Percentiles rank a stretch among this genome's conserved stretches.
These are phyloP conservation scores for Boloria euphrosyne DNA, from an alignment of 2,888 invertebrate species.

Conservation along the genomic window DNA sequence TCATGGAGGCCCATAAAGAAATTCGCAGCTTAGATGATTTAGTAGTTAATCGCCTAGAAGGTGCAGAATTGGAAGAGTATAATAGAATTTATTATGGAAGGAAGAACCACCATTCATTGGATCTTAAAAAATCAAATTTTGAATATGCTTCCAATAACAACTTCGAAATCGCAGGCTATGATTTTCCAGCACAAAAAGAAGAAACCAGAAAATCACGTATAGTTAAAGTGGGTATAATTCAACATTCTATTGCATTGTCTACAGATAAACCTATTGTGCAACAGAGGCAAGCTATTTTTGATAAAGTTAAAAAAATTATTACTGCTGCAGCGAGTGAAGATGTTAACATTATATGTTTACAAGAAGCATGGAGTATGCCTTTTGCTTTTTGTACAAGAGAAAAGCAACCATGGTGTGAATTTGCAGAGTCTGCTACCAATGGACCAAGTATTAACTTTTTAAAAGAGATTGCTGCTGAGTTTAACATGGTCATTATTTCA, in stretches of 20 bases:
- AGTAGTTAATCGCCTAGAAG: conserved; percentile 52
- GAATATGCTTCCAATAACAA: conserved; percentile 76
- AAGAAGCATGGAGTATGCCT: conserved; percentile 99
- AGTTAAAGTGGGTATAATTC: conserved; percentile 92
- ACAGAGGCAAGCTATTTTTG: conserved; percentile 90
- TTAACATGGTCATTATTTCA: conserved; percentile 97
- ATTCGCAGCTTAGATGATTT: conserved; percentile 64
- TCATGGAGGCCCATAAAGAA: conserved; percentile 57
- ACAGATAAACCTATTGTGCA: conserved; percentile 88
- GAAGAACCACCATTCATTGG: conserved; percentile 77
- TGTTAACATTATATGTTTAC: conserved; percentile 95
- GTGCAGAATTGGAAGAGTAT: conserved; percentile 83
- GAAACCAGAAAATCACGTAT: conserved; percentile 86
- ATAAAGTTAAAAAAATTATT: conserved; percentile 88
- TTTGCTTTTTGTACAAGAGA: conserved; percentile 99
- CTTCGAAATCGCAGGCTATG: conserved; percentile 90
- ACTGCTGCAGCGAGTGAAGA: conserved; percentile 88
- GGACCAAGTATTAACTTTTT: conserved; percentile 94
- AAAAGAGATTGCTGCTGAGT: conserved; percentile 87
- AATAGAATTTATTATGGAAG: conserved; percentile 91
- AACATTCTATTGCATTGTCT: conserved; percentile 90
- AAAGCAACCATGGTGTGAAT: conserved; percentile 98
- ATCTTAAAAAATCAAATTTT: conserved; percentile 73
- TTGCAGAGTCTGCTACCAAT: conserved; percentile 93
- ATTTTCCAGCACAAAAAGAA: conserved; percentile 86